A percentile compares a stretch with the other conserved stretches of the same genome.
Evolutionary conservation across 2,797 vertebrate genomes (phyloP).

Genomic region (Amazona ochrocephala): DNA sequence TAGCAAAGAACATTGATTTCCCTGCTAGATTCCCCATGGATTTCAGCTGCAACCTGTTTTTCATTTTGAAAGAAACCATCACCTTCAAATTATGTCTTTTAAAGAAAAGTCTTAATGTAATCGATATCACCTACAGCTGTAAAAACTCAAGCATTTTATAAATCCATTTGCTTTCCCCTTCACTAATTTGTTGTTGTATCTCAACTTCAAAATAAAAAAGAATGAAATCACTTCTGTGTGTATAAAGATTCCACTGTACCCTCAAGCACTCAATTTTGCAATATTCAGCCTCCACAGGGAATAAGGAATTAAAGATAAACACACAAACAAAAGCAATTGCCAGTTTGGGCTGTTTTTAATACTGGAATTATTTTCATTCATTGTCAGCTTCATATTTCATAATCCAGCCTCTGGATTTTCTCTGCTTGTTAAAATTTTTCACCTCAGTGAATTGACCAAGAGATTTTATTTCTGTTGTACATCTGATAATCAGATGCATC

Average conservation of each 20-base stretch:
- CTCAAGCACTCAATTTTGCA: neutral
- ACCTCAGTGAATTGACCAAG: neutral
- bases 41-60: neutral
- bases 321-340: neutral
- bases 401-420: neutral
- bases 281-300: neutral
- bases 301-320: neutral
- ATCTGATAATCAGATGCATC: neutral
- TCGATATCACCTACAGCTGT: neutral
- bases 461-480: neutral
- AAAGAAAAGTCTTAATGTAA: neutral
- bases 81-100: neutral
- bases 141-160: neutral
- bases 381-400: neutral
- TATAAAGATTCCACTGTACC: neutral
- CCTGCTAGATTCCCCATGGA: neutral
- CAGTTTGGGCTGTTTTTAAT: neutral
- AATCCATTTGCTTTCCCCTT: neutral
- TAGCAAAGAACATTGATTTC: neutral
- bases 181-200: neutral
- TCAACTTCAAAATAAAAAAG: constrained; percentile 4
- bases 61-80: neutral
- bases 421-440: neutral
- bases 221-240: neutral
- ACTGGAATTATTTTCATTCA: neutral